A percentile compares a stretch with the other conserved stretches of the same genome.
Conservation (phyloP, 2,797 vertebrate species). For the Streptopelia turtur region DNA sequence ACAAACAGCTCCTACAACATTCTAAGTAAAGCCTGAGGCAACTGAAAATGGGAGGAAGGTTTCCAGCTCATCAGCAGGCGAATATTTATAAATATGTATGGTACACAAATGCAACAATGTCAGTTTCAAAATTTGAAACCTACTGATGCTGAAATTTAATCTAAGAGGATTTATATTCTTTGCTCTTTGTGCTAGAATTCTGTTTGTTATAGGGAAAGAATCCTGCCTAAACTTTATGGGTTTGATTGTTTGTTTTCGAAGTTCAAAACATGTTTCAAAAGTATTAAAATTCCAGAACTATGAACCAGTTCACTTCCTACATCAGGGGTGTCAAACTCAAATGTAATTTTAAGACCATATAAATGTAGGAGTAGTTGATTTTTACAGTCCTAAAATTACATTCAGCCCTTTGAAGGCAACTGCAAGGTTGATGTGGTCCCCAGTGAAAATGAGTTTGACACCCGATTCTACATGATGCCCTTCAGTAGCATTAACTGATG, state of each 20-base stretch:
- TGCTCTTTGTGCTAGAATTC: neutral
- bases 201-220: neutral
- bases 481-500: neutral
- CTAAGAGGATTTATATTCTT: conserved; percentile 5
- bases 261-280: neutral
- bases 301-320: neutral
- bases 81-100: conserved; percentile 55
- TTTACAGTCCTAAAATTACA: too few species aligned
- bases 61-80: conserved; percentile 36
- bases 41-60: conserved; percentile 3
- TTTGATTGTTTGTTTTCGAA: neutral
- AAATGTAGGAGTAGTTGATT: too few species aligned
- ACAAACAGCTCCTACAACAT: conserved; percentile 49
- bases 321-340: too few species aligned
- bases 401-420: too few species aligned
- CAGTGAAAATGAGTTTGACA: too few species aligned
- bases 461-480: neutral
- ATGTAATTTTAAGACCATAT: too few species aligned
- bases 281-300: neutral
- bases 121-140: conserved; percentile 17
- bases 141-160: conserved; percentile 43
- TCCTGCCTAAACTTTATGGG: neutral
- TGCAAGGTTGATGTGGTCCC: too few species aligned
- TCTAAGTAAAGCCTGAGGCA: neutral
- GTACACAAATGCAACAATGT: conserved; percentile 17